A percentile compares a stretch with the other conserved stretches of the same genome.
These are phyloP conservation scores for Hydroisotoma schaefferi DNA, from an alignment of 2,888 invertebrate genomes.

Conservation along the genomic window DNA sequence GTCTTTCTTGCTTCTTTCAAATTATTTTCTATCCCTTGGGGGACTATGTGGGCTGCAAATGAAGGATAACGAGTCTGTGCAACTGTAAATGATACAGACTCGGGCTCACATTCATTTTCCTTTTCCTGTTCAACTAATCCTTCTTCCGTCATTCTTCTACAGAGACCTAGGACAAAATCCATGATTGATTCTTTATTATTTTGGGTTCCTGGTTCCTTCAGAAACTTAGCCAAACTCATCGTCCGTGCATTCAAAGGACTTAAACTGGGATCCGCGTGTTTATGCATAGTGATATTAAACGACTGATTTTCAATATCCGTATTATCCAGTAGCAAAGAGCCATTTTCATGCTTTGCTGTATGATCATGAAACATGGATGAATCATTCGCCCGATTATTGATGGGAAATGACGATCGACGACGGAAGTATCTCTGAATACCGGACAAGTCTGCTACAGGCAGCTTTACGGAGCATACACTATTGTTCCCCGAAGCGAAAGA, in stretches of 20 bases:
- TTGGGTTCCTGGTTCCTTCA: conserved; percentile 22
- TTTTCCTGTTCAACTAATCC: conserved; percentile 4
- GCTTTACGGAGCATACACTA: background rate
- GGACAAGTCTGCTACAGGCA: conserved; percentile 1
- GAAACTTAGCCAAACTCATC: conserved; percentile 19
- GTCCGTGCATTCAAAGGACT: background rate
- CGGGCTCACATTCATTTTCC: background rate
- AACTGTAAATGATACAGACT: no score
- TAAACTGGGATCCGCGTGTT: conserved; percentile 1
- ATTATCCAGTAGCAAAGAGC: background rate
- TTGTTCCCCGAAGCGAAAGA: conserved; percentile 16
- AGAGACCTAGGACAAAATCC: conserved; percentile 30
- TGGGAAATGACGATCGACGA: conserved; percentile 29
- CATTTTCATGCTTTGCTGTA: conserved; percentile 1
- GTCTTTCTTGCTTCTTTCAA: no score
- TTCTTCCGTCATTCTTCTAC: conserved; percentile 20
- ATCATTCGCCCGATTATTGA: conserved; percentile 19
- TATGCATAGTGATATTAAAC: background rate
- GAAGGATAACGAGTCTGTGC: no score
- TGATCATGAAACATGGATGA: conserved; percentile 18
- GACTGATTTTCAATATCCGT: background rate
- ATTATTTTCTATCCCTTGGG: no score
- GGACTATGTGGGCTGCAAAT: no score
- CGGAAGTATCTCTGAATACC: conserved; percentile 29
- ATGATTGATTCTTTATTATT: conserved; percentile 23